Base-by-base conservation (phyloP, 2,113 vertebrate genomes). In the Piprites chloris region DNA sequence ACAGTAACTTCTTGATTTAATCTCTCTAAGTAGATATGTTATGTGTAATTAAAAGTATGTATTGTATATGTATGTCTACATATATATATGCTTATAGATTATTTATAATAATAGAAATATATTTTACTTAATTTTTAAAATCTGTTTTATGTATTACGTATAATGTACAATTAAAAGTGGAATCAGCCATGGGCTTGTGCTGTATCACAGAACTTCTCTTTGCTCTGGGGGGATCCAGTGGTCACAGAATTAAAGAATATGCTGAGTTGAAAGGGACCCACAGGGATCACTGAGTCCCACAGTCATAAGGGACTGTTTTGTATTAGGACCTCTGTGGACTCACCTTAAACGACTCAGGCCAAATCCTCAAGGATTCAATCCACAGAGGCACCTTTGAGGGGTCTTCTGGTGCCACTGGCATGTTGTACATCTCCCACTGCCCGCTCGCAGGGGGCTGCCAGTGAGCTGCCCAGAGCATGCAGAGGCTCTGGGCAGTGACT, bases 381-480 rank as follows among this genome's bases (percentile, higher is more conserved):
- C 37, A 50, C 49, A 81, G 39, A 86, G 50, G 18, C 28, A 42
- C 8, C 14, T 82, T 49, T 53, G n/a, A 66, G 27, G 32, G 11
- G 37, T 76, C 26, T 71, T 32, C 30, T 52, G 30, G 4, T 46
- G 13, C 20, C 68, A 11, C 8, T 0, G 0, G 23, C 10, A 35
- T 21, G 24, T 15, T 65, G 44, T 26, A 27, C 7, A 9, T 47
- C 44, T 76, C 37, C 30, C 44, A 26, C 18, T 47, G 22, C 62
- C 55, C 3, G 1, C 5, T 76, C 50, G 22, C 30, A 63, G 18
- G 18, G 21, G 21, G 41, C 8, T 23, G 49, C 49, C n/a, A 59
- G 27, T 23, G 17, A 73, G 28, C 23, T 62, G 18, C 41, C 12
- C 24, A 62, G 20, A 44, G 12, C 0, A 0, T 20, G 7, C 2